These are phyloP conservation scores for Clarias platycephalus DNA, from an alignment of 2,797 vertebrate species.

Conservation along the genomic window DNA sequence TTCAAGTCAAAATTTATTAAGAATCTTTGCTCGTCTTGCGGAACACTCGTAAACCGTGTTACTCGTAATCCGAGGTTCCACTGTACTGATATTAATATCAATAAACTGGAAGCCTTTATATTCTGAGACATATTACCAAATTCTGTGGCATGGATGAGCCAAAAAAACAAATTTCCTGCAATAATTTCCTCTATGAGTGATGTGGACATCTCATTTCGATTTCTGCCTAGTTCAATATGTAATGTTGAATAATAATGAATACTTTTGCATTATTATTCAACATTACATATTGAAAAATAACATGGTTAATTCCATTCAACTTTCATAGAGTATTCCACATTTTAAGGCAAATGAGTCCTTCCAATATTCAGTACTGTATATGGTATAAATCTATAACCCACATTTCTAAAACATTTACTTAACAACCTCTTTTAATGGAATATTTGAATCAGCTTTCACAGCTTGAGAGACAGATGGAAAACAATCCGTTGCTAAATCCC, in stretches of 20 bases:
- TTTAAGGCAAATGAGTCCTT: neutral
- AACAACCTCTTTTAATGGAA: conserved; percentile 9
- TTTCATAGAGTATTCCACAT: neutral
- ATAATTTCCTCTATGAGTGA: neutral
- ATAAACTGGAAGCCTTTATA: neutral
- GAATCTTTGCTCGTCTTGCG: no score
- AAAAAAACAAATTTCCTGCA: neutral
- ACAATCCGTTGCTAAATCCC: conserved; percentile 9
- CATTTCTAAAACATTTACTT: neutral
- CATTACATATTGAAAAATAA: neutral
- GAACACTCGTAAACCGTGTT: no score
- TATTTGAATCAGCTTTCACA: conserved; percentile 13
- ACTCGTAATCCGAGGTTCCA: no score
- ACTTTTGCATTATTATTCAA: no score
- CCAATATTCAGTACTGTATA: neutral
- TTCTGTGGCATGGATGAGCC: neutral
- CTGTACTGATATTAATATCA: neutral
- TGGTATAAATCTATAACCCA: neutral
- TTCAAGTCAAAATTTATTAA: no score
- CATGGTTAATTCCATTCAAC: neutral
- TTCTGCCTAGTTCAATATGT: neutral
- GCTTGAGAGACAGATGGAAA: conserved; percentile 10
- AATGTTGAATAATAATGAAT: neutral
- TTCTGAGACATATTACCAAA: neutral
- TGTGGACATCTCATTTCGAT: neutral